A percentile compares a stretch with the other conserved stretches of the same genome.
Conservation (phyloP, 2,113 vertebrate species). For the Mustela nigripes region DNA sequence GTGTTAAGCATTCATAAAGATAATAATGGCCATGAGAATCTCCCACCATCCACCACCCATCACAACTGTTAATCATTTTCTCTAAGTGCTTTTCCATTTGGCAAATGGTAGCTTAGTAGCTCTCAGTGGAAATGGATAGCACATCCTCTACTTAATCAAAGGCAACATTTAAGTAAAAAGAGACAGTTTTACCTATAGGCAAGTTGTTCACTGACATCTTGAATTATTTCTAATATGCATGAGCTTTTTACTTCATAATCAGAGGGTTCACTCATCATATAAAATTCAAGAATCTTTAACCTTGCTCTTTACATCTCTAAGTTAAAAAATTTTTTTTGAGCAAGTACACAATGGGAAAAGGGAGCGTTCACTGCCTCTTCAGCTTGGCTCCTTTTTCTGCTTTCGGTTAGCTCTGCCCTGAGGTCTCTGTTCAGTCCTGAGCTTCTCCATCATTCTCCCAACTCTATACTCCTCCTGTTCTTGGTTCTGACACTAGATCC, state of each 20-base stretch:
- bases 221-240: slow-evolving; percentile 65
- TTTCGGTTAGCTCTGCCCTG: background rate
- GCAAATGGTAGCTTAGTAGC: slow-evolving; percentile 10
- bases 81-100: slow-evolving; percentile 64
- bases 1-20: background rate
- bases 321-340: background rate
- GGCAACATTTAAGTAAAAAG: slow-evolving; percentile 20
- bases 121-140: background rate
- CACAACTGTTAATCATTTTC: slow-evolving; percentile 1
- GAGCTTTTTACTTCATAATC: slow-evolving; percentile 60
- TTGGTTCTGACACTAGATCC: background rate
- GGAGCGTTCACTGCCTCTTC: background rate
- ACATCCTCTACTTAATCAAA: slow-evolving; percentile 45
- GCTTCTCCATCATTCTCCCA: background rate
- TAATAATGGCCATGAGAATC: background rate
- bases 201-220: slow-evolving; percentile 43
- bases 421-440: background rate
- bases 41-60: background rate
- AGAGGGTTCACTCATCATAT: slow-evolving; percentile 49
- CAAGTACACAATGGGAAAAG: slow-evolving; percentile 17
- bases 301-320: slow-evolving; percentile 44
- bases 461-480: background rate
- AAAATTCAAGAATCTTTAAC: slow-evolving; percentile 71
- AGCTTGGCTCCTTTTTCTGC: background rate
- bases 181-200: slow-evolving; percentile 30